Base-by-base conservation (phyloP, 2,888 invertebrate species). In the Eugnorisma glareosa region DNA sequence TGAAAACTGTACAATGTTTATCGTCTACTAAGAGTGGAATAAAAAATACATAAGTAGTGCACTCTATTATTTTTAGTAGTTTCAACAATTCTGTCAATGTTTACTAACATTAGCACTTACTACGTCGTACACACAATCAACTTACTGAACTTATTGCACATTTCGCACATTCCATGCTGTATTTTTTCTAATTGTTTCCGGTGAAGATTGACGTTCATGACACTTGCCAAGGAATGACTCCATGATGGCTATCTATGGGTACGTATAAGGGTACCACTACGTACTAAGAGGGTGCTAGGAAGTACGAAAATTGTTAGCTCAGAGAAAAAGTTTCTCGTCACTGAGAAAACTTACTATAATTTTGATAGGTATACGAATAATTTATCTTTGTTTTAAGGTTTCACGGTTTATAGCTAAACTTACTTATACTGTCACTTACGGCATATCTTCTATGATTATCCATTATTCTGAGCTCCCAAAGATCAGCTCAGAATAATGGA, bases 31-130 rank as follows among this genome's bases (percentile, higher is more conserved):
- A 7, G 51, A 73, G 24, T 37, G 35, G 28, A 71, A 67, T 63
- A 63, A 78, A 83, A 81, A 79, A 57, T 28, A n/a, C n/a, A n/a
- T n/a, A n/a, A n/a, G n/a, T n/a, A n/a, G 31, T 45, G 21, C 37
- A 48, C 43, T 48, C n/a, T 40, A 40, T 68, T 64, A 73, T 67
- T 82, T 73, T 69, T 59, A 31, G 43, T 51, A 59, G 63, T 82
- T 70, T 82, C 71, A 84, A 75, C 84, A 75, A 63, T 70, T 74
- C 51, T 67, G 74, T 59, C 21, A 67, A 82, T 84, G 74, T 82
- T 82, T 82, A 82, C 84, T 63, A 84, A 82, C 43, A 31, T 67
- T n/a, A 51, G 48, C 43, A 51, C 37, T 57, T 81, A 78, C 67
- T 51, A 71, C 63, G 45, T 28, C 57, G 21, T 63, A 63, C 48